Percentiles rank a stretch among this genome's conserved stretches.
Conservation (phyloP, 1,140 invertebrate genomes). For the Goniozus legneri region DNA sequence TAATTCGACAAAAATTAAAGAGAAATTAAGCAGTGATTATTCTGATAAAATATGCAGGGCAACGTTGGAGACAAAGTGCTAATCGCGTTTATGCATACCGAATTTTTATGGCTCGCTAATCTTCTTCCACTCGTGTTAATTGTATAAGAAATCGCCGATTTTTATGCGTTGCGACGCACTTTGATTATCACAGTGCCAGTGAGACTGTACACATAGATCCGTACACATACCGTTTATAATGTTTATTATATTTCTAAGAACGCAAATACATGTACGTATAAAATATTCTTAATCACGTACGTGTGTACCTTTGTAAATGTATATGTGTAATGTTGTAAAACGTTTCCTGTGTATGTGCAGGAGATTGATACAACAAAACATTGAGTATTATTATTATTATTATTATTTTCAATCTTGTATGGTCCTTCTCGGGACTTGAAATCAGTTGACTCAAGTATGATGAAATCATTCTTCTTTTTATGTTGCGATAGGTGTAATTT, state of each 20-base stretch:
- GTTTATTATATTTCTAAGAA: constrained; percentile 38
- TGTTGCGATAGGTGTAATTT: no score
- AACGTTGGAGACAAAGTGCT: constrained; percentile 44
- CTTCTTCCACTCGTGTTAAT: no score
- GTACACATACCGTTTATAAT: constrained; percentile 29
- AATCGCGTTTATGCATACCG: constrained; percentile 15
- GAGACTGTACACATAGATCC: constrained; percentile 31
- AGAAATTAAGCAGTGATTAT: constrained; percentile 23
- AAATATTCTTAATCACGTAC: constrained; percentile 20
- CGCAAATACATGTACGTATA: constrained; percentile 23
- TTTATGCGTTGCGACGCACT: constrained; percentile 20
- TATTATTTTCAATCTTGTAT: constrained; percentile 1
- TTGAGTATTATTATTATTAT: constrained; percentile 34
- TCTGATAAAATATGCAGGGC: constrained; percentile 28
- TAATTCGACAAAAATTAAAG: constrained; percentile 20
- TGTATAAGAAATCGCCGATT: constrained; percentile 13
- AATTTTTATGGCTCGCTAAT: no score
- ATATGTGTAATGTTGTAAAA: constrained; percentile 15
- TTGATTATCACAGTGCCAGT: constrained; percentile 35
- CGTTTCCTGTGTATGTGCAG: constrained; percentile 14
- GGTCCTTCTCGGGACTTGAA: constrained; percentile 7
- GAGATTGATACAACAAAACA: constrained; percentile 30
- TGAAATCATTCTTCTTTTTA: constrained; percentile 28
- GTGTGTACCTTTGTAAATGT: constrained; percentile 1
- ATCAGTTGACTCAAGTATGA: constrained; percentile 31